phyloP scores from a whole-genome alignment of 1,140 invertebrate genomes.

The Drosophila nasuta region DNA sequence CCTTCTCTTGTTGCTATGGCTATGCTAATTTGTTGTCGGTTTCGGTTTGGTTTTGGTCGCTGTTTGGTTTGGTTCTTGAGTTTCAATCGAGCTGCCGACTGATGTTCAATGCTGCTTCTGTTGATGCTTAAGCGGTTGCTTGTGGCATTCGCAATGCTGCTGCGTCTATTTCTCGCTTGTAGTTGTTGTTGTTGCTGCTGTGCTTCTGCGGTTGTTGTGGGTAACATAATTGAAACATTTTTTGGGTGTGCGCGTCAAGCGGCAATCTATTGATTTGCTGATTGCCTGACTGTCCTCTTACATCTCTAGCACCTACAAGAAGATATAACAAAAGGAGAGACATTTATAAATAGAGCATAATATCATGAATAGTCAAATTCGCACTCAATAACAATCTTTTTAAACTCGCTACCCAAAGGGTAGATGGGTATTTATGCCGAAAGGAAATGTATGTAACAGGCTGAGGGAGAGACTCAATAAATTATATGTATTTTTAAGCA shows the following conservation, averaged over 20 bases:
- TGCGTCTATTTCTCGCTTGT: slow-evolving; percentile 20
- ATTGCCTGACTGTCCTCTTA: slow-evolving; percentile 51
- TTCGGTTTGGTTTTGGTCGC: slow-evolving; percentile 54
- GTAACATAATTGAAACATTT: slow-evolving; percentile 82
- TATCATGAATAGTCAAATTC: slow-evolving; percentile 20
- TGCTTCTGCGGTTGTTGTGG: slow-evolving; percentile 55
- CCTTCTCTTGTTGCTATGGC: slow-evolving; percentile 43
- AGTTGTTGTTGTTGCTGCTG: slow-evolving; percentile 44
- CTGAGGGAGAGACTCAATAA: too few species aligned
- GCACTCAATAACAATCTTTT: too few species aligned
- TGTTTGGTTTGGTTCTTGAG: slow-evolving; percentile 52
- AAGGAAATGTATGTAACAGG: too few species aligned
- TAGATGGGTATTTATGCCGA: too few species aligned
- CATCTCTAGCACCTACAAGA: slow-evolving; percentile 55
- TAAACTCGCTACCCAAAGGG: too few species aligned
- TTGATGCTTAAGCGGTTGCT: slow-evolving; percentile 37
- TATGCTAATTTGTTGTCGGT: slow-evolving; percentile 63
- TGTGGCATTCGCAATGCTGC: slow-evolving; percentile 16
- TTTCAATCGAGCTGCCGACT: slow-evolving; percentile 29
- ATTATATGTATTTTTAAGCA: too few species aligned
- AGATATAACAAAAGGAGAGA: too few species aligned
- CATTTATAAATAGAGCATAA: too few species aligned
- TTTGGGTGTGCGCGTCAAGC: slow-evolving; percentile 53
- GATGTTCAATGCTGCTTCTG: slow-evolving; percentile 14
- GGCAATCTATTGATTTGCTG: slow-evolving; percentile 68